Percentiles rank a stretch among this genome's conserved stretches.
Conservation (phyloP, 2,113 vertebrate genomes). For the Ciconia maguari region DNA sequence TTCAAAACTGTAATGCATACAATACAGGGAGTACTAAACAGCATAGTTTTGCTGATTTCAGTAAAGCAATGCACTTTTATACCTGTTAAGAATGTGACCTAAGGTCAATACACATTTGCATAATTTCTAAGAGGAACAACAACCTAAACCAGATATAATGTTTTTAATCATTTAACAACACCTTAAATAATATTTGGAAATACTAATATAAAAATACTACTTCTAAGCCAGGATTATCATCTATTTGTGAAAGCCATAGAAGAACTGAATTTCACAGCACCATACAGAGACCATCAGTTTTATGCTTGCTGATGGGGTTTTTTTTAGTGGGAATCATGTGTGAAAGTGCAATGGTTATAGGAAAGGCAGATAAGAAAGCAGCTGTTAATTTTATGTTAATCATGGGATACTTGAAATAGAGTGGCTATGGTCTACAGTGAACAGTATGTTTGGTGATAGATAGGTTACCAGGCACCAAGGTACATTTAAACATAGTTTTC, state of each 20-base stretch:
- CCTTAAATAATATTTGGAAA: not conserved
- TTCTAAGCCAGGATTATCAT: not conserved
- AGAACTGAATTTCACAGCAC: not conserved
- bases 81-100: not conserved
- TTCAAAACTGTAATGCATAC: not conserved
- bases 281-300: not conserved
- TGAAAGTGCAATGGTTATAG: slow-evolving; percentile 74
- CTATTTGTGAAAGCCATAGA: not conserved
- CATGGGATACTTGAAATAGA: slow-evolving; percentile 57
- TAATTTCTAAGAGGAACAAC: not conserved
- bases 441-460: slow-evolving; percentile 43
- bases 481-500: not conserved
- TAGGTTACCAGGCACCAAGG: not conserved
- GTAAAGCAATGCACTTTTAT: not conserved
- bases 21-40: not conserved
- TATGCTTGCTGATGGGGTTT: not conserved
- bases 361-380: slow-evolving; percentile 72
- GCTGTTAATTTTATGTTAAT: slow-evolving; percentile 60
- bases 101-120: not conserved
- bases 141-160: not conserved
- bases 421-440: slow-evolving; percentile 49
- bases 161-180: not conserved
- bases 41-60: not conserved
- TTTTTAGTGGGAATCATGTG: slow-evolving; percentile 65
- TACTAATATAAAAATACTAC: not conserved